Percentiles rank a stretch among this genome's conserved stretches.
Evolutionary conservation across 35 echinoderm and acorn worm species (phyloP).

Genomic region (Ophioderma brevispina): DNA sequence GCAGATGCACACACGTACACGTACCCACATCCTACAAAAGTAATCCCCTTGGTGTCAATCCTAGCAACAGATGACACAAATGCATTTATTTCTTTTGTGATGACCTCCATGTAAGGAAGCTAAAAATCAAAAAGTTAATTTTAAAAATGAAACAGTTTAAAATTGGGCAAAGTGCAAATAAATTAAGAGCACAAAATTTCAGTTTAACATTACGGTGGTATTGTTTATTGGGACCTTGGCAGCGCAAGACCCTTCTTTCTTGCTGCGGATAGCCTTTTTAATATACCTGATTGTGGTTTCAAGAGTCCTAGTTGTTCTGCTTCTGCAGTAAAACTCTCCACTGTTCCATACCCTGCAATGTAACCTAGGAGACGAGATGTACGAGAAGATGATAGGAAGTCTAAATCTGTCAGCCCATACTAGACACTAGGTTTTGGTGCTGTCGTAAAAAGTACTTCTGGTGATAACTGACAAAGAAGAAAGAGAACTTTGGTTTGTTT

Average conservation of each 20-base stretch:
- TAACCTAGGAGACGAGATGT: conserved; percentile 76
- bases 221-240: not conserved
- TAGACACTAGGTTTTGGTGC: conserved; percentile 56
- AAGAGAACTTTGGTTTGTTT: too few species aligned
- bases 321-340: conserved; percentile 62
- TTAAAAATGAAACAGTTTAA: too few species aligned
- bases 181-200: too few species aligned
- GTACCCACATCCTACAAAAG: too few species aligned
- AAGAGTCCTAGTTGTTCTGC: conserved; percentile 37
- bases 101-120: too few species aligned
- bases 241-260: not conserved
- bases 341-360: conserved; percentile 60
- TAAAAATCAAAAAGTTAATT: too few species aligned
- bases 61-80: too few species aligned
- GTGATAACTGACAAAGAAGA: conserved; percentile 77
- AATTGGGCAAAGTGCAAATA: too few species aligned
- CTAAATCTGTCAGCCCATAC: conserved; percentile 51
- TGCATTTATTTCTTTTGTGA: too few species aligned
- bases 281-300: conserved; percentile 47
- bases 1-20: too few species aligned
- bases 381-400: conserved; percentile 60
- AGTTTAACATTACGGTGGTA: too few species aligned
- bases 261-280: not conserved
- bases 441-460: conserved; percentile 94
- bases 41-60: too few species aligned